Evolutionary conservation across 2,888 invertebrate genomes (phyloP).

Genomic region (Campaea margaritaria): DNA sequence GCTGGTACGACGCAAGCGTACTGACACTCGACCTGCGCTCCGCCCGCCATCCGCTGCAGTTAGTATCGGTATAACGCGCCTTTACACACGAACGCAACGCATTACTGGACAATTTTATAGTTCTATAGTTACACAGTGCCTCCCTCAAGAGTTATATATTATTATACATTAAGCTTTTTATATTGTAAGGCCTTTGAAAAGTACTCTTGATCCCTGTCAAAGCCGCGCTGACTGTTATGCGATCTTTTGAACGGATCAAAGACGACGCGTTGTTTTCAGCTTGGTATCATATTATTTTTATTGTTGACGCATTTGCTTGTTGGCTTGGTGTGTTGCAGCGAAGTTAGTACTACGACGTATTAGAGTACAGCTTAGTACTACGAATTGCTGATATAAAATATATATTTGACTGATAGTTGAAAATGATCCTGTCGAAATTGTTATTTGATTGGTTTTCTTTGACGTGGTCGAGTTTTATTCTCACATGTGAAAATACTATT

Average conservation of each 20-base stretch:
- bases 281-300: constrained; percentile 21
- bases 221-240: constrained; percentile 61
- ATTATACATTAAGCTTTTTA: constrained; percentile 56
- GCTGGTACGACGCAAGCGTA: constrained; percentile 82
- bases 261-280: constrained; percentile 46
- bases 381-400: neutral
- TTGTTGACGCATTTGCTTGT: constrained; percentile 27
- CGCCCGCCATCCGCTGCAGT: constrained; percentile 74
- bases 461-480: neutral
- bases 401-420: constrained; percentile 3
- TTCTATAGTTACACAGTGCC: constrained; percentile 61
- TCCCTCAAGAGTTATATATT: constrained; percentile 61
- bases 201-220: constrained; percentile 49
- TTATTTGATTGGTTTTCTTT: constrained; percentile 2
- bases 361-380: neutral
- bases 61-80: constrained; percentile 57
- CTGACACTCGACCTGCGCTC: constrained; percentile 71
- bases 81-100: constrained; percentile 50
- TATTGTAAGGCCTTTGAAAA: constrained; percentile 46
- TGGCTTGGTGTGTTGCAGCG: constrained; percentile 17
- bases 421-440: constrained; percentile 9
- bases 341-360: neutral
- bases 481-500: neutral
- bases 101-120: constrained; percentile 55
- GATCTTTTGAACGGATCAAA: constrained; percentile 53